Evolutionary conservation across 2,113 vertebrate species (phyloP).

Genomic region (Gadus macrocephalus): DNA sequence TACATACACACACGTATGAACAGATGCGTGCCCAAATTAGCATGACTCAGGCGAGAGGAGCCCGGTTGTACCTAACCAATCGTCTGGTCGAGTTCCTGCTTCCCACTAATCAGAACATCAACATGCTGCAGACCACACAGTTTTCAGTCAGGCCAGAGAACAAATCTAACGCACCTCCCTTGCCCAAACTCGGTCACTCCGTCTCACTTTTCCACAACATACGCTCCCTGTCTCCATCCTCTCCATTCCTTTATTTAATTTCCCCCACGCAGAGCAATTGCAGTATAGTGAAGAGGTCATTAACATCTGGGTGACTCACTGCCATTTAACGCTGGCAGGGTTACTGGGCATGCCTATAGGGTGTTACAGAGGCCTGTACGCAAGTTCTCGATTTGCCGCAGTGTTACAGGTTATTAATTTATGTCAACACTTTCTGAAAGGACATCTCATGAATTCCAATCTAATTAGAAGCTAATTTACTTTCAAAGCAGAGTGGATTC

Average conservation of each 20-base stretch:
- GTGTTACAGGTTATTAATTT: slow-evolving; percentile 75
- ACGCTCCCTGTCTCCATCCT: neutral
- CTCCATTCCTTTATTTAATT: no score
- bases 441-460: slow-evolving; percentile 64
- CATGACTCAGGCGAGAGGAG: neutral
- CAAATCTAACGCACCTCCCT: slow-evolving; percentile 7
- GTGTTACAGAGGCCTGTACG: no score
- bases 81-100: slow-evolving; percentile 14
- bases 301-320: neutral
- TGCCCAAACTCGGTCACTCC: slow-evolving; percentile 6
- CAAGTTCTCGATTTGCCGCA: slow-evolving; percentile 22
- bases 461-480: slow-evolving; percentile 73
- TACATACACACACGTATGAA: no score
- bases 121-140: neutral
- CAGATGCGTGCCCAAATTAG: neutral
- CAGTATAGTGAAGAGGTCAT: neutral
- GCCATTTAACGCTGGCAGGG: neutral
- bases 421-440: slow-evolving; percentile 64
- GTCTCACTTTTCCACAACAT: slow-evolving; percentile 1
- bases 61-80: slow-evolving; percentile 12
- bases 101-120: slow-evolving; percentile 22
- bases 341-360: no score
- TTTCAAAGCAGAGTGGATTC: slow-evolving; percentile 36
- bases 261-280: no score
- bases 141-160: slow-evolving; percentile 30